These are phyloP conservation scores for Dreissena rostriformis DNA, from an alignment of 1,140 invertebrate genomes.

Conservation along the genomic window DNA sequence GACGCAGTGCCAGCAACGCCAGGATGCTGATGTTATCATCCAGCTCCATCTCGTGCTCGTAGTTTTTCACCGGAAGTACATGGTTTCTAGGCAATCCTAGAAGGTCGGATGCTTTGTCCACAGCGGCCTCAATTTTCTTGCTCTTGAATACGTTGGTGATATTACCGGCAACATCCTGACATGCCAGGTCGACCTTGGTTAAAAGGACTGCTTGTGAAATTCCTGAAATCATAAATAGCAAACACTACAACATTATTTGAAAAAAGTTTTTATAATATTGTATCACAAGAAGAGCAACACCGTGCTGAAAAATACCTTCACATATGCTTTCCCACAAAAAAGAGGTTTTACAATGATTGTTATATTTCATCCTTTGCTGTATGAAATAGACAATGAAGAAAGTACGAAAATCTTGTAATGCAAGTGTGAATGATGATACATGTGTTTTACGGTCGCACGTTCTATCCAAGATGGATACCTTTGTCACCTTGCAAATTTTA, in stretches of 20 bases:
- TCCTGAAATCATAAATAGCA: background rate
- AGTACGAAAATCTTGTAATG: too few relatives aligned
- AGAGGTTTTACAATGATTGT: background rate
- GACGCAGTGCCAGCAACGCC: conserved; percentile 9
- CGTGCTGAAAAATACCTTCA: too few relatives aligned
- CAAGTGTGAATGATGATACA: too few relatives aligned
- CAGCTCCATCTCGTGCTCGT: conserved; percentile 29
- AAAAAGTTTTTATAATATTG: too few relatives aligned
- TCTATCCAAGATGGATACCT: too few relatives aligned
- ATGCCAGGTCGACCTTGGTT: conserved; percentile 43
- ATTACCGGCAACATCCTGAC: conserved; percentile 16
- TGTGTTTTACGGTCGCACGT: too few relatives aligned
- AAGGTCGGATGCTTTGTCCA: conserved; percentile 40
- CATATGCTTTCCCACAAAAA: too few relatives aligned
- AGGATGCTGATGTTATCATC: conserved; percentile 33
- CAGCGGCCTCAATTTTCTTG: conserved; percentile 8
- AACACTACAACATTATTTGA: too few relatives aligned
- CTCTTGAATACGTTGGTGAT: conserved; percentile 13
- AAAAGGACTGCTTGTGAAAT: conserved; percentile 44
- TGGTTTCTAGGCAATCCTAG: conserved; percentile 31
- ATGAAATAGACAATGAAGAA: background rate
- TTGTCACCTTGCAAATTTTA: too few relatives aligned
- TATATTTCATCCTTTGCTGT: background rate
- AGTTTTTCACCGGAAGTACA: conserved; percentile 50
- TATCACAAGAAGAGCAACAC: too few relatives aligned